Conservation (phyloP, 1,140 invertebrate species). For the Drosophila ogumai region DNA sequence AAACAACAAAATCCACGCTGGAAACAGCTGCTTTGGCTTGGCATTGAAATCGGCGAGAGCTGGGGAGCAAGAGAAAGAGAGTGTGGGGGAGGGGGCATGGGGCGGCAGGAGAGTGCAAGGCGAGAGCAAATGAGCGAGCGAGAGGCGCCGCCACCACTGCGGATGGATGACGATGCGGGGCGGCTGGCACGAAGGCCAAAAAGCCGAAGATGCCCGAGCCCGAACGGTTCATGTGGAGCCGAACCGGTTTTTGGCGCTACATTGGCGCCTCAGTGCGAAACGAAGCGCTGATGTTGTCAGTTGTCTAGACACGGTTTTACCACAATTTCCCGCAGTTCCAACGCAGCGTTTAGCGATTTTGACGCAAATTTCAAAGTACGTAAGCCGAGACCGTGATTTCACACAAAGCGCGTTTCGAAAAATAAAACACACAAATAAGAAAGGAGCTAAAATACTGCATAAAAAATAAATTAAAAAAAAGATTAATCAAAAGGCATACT, state of each 20-base stretch:
- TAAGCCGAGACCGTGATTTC: conserved; percentile 41
- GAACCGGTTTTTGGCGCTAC: conserved; percentile 64
- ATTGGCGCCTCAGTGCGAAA: conserved; percentile 67
- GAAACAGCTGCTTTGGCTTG: conserved; percentile 77
- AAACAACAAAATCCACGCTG: conserved; percentile 46
- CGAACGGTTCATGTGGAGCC: conserved; percentile 8
- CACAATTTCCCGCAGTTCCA: conserved; percentile 11
- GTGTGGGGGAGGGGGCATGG: neutral
- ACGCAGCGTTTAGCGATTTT: conserved; percentile 34
- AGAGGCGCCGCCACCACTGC: conserved; percentile 37
- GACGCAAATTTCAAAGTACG: conserved; percentile 49
- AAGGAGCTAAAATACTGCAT: neutral
- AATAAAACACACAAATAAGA: neutral
- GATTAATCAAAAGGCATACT: conserved; percentile 5
- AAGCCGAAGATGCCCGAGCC: conserved; percentile 28
- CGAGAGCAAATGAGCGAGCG: conserved; percentile 3
- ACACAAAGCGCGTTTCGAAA: conserved; percentile 27
- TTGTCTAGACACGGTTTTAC: conserved; percentile 42
- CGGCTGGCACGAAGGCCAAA: conserved; percentile 29
- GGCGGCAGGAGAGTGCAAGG: neutral
- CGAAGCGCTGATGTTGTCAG: conserved; percentile 67
- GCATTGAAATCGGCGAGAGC: conserved; percentile 64
- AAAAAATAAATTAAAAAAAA: conserved; percentile 2
- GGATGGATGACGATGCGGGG: conserved; percentile 38
- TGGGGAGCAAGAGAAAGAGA: neutral